These are phyloP conservation scores for Saguinus oedipus DNA, from an alignment of 2,797 vertebrate species.

Conservation along the genomic window DNA sequence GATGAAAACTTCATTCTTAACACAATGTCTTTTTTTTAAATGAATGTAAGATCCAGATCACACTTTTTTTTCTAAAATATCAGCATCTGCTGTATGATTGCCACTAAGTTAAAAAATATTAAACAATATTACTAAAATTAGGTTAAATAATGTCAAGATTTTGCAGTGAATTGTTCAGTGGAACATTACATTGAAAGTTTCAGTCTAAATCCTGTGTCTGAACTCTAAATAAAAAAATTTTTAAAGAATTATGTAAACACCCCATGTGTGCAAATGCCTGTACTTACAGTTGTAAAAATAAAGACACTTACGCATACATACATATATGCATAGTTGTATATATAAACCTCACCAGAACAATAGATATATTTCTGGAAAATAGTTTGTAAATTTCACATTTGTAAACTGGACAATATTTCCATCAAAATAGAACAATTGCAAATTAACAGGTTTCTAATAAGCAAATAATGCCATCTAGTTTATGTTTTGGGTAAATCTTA, in stretches of 20 bases:
- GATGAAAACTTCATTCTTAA: not conserved
- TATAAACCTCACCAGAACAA: not conserved
- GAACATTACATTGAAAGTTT: not conserved
- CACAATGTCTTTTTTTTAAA: not conserved
- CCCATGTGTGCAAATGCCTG: not conserved
- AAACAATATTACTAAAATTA: not conserved
- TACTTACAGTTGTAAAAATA: not conserved
- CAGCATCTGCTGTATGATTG: not conserved
- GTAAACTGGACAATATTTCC: not conserved
- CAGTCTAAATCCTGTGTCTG: not conserved
- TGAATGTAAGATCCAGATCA: not conserved
- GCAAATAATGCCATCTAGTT: not conserved
- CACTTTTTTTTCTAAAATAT: not conserved
- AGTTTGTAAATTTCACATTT: not conserved
- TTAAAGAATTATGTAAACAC: not conserved
- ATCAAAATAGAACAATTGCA: not conserved
- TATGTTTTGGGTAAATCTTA: not conserved
- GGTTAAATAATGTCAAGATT: not conserved
- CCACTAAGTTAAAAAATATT: not conserved
- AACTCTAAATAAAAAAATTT: not conserved
- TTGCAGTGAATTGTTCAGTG: not conserved
- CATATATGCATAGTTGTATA: not conserved
- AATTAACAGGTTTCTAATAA: not conserved
- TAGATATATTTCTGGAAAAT: not conserved
- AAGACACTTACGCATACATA: not conserved